Conservation (phyloP, 2,113 vertebrate genomes). For the Eptatretus burgeri region DNA sequence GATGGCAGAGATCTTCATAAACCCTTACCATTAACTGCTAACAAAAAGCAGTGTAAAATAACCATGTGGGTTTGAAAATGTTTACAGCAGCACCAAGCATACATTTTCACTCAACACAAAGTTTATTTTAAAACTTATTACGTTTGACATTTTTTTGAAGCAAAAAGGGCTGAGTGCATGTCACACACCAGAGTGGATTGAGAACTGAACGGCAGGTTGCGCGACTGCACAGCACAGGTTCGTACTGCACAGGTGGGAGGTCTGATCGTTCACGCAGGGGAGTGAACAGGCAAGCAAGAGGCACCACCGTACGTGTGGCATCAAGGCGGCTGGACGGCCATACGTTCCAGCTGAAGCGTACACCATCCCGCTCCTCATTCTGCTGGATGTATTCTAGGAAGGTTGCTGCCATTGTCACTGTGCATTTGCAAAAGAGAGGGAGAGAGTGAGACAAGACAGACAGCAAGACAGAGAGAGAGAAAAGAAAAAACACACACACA, state of each 20-base stretch:
- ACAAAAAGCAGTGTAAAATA: too few species aligned
- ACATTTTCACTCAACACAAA: too few species aligned
- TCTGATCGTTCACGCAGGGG: conserved; percentile 61
- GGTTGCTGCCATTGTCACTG: conserved; percentile 13
- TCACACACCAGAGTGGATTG: conserved; percentile 56
- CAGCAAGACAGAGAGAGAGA: too few species aligned
- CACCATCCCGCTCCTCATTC: conserved; percentile 72
- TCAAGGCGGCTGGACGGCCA: conserved; percentile 87
- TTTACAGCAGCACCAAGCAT: too few species aligned
- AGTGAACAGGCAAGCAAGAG: conserved; percentile 65
- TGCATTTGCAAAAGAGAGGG: too few species aligned
- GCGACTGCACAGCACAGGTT: conserved; percentile 63
- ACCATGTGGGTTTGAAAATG: too few species aligned
- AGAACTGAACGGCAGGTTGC: conserved; percentile 68
- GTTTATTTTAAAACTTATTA: too few species aligned
- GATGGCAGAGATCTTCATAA: too few species aligned
- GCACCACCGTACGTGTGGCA: conserved; percentile 67
- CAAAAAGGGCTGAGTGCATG: neutral
- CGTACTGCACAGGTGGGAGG: conserved; percentile 65
- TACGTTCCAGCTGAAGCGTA: conserved; percentile 91
- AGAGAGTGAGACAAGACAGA: too few species aligned
- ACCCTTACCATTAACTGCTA: too few species aligned
- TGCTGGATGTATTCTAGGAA: conserved; percentile 93
- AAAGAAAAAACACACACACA: too few species aligned
- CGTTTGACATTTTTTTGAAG: too few species aligned